phyloP scores from a whole-genome alignment of 2,113 vertebrate genomes.

The Heteronetta atricapilla region DNA sequence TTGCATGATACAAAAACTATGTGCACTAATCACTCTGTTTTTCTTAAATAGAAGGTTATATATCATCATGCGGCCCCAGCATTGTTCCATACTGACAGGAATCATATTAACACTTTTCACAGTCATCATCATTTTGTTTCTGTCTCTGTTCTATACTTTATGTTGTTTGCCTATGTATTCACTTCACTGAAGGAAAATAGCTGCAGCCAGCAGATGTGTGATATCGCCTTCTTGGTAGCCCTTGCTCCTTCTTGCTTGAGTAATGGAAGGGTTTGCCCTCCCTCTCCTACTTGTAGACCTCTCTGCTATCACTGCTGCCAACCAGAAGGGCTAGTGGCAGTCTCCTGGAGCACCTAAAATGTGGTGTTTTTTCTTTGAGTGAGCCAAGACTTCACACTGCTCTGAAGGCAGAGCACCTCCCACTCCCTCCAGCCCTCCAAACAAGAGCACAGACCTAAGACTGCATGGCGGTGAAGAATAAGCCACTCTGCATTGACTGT shows the following conservation, averaged over 20 bases:
- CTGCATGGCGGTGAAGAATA: neutral
- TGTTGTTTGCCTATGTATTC: neutral
- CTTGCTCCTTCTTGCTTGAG: neutral
- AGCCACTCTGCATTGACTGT: neutral
- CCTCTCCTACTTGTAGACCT: neutral
- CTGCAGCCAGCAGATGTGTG: neutral
- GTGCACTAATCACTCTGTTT: no score
- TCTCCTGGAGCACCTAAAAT: neutral
- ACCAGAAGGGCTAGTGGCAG: neutral
- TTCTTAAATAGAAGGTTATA: no score
- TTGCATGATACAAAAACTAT: no score
- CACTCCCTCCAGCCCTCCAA: neutral
- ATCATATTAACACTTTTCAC: no score
- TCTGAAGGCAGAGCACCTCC: neutral
- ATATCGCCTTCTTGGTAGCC: neutral
- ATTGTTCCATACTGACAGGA: no score
- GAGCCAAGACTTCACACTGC: neutral
- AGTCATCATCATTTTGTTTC: neutral
- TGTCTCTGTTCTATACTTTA: neutral
- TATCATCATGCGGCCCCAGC: no score
- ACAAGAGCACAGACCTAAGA: neutral
- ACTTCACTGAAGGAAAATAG: neutral
- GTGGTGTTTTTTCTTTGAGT: accelerated
- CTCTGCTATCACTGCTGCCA: neutral
- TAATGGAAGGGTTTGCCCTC: neutral